These are phyloP conservation scores for Aphelenchoides bicaudatus DNA, from an alignment of 2,888 invertebrate species.

Conservation along the genomic window DNA sequence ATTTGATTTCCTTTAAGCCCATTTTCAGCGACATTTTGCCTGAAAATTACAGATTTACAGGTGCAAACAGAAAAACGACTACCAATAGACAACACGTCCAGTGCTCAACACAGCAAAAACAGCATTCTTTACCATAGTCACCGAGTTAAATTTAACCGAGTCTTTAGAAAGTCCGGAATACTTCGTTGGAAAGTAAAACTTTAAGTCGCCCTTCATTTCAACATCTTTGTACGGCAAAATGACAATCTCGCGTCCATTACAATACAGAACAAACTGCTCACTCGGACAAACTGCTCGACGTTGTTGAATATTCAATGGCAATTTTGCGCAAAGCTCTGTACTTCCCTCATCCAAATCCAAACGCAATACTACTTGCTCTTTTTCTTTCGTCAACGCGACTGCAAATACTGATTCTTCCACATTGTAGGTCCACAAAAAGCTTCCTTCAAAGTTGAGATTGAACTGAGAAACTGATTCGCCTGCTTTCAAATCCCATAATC, in stretches of 20 bases:
- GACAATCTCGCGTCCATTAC: neutral
- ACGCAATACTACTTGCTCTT: neutral
- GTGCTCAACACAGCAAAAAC: constrained; percentile 30
- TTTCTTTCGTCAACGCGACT: constrained; percentile 1
- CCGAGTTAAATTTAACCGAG: constrained; percentile 28
- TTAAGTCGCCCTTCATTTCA: neutral
- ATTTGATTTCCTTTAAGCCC: constrained; percentile 20
- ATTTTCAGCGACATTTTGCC: constrained; percentile 22
- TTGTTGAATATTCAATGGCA: neutral
- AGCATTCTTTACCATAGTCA: constrained; percentile 24
- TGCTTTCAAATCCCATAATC: constrained; percentile 27
- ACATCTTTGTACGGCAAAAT: constrained; percentile 8
- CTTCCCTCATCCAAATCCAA: neutral
- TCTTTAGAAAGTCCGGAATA: constrained; percentile 23
- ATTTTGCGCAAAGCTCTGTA: neutral
- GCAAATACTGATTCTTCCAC: constrained; percentile 6
- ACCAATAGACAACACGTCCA: constrained; percentile 37
- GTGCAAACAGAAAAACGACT: neutral
- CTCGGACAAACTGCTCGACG: neutral
- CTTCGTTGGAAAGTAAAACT: constrained; percentile 10
- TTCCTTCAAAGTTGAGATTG: neutral
- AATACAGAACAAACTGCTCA: neutral
- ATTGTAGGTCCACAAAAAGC: neutral
- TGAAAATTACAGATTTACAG: constrained; percentile 11
- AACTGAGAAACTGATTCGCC: constrained; percentile 14